Evolutionary conservation across 1,140 invertebrate species (phyloP).

Genomic region (Dolichoris vasculosae): DNA sequence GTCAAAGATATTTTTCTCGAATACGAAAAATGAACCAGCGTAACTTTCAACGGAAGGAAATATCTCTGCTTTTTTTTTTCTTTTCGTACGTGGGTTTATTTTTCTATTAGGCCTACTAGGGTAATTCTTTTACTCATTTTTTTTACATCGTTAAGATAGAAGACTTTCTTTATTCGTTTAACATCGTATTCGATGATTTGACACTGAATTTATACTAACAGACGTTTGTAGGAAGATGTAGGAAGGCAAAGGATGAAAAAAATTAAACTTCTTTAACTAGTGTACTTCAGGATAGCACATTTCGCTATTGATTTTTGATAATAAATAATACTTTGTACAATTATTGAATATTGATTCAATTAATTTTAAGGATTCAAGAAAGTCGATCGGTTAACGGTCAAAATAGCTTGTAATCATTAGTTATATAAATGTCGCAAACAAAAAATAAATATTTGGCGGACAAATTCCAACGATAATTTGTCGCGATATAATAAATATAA

Average conservation of each 20-base stretch:
- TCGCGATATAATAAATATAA: background rate
- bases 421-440: background rate
- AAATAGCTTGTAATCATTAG: background rate
- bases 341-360: background rate
- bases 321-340: conserved; percentile 40
- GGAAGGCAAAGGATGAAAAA: conserved; percentile 45
- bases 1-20: conserved; percentile 32
- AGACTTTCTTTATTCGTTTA: conserved; percentile 44
- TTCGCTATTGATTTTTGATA: conserved; percentile 55
- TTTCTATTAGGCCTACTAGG: conserved; percentile 34
- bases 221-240: conserved; percentile 48
- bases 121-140: conserved; percentile 31
- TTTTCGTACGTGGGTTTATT: conserved; percentile 34
- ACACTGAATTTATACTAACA: conserved; percentile 57
- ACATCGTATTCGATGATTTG: conserved; percentile 50
- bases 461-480: conserved; percentile 6
- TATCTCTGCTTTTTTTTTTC: conserved; percentile 10
- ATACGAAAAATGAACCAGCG: conserved; percentile 2
- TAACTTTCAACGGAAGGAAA: conserved; percentile 9
- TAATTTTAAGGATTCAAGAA: conserved; percentile 10
- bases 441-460: background rate
- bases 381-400: background rate
- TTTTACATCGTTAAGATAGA: conserved; percentile 44
- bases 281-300: conserved; percentile 40
- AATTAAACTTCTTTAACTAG: conserved; percentile 36